Percentiles rank a stretch among this genome's conserved stretches.
Evolutionary conservation across 2,888 invertebrate species (phyloP).

Genomic region (Sipha maydis): DNA sequence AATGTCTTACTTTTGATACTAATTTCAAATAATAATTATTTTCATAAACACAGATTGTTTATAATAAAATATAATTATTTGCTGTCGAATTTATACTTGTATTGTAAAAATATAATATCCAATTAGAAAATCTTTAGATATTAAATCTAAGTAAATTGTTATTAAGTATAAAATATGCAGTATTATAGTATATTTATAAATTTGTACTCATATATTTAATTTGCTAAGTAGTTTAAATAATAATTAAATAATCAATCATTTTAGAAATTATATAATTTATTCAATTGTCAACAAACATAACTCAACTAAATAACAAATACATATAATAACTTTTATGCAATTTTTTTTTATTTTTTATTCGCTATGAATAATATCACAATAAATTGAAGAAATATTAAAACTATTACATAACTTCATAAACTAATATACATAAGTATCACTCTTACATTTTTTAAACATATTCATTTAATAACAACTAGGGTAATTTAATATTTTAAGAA

Average conservation of each 20-base stretch:
- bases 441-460: background rate
- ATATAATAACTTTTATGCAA: background rate
- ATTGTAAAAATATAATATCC: too few relatives aligned
- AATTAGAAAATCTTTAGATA: too few relatives aligned
- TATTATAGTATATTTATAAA: background rate
- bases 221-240: background rate
- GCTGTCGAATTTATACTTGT: too few relatives aligned
- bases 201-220: background rate
- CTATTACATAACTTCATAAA: background rate
- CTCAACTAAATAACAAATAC: background rate
- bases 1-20: too few relatives aligned
- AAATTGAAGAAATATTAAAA: conserved; percentile 25
- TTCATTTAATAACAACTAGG: background rate
- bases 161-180: background rate
- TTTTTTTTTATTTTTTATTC: background rate
- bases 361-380: conserved; percentile 46
- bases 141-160: too few relatives aligned
- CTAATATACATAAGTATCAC: background rate
- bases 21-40: too few relatives aligned
- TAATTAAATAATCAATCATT: background rate
- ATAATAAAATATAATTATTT: too few relatives aligned
- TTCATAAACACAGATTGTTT: too few relatives aligned
- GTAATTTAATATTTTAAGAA: background rate
- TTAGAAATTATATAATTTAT: background rate
- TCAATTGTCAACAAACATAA: conserved; percentile 26